Evolutionary conservation across 2,113 vertebrate species (phyloP), one percentile per base, ranked within the genome.

Genomic region (Bos indicus): DNA sequence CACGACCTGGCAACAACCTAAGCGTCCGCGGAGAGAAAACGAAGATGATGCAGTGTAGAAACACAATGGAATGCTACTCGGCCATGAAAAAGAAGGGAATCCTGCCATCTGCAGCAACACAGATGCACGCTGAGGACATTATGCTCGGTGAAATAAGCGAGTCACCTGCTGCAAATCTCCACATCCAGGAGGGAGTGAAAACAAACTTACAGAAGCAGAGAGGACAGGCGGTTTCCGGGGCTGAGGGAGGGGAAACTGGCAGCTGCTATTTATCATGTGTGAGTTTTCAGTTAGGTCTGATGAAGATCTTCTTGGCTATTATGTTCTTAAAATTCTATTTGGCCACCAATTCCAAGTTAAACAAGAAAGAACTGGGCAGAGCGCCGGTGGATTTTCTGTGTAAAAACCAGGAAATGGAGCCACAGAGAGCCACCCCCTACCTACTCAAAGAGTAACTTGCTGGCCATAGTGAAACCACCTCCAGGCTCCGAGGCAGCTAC

Each of bases 21-120:
- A 33, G 3, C 6, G 15, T 6, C 67, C 7, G 4, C 2, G 0
- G 8, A 36, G 0, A 0, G 77, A 10, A n/a, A 7, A 7, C 0
- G 1, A 15, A 25, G 26, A 40, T 0, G 26, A 26, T 0, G n/a
- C 1, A 28, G 16, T 0, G 2, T 12, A 21, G 10, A 4, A 36
- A 16, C 9, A 30, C 26, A 3, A 2, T 1, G 13, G 23, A 14
- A 1, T 11, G 0, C 16, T 7, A 54, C 14, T 15, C 5, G 1
- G 36, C 54, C 30, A 23, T 0, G 3, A 57, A 19, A 14, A 33
- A 40, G 19, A 33, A 43, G 26, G 21, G 3, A 16, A 13, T 0
- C 9, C 40, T 74, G 48, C 30, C 30, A 28, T 2, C 4, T 26
- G 60, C 15, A 48, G 17, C 21, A 14, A 19, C 6, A 21, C 1